Percentiles rank a stretch among this genome's conserved stretches.
These are phyloP conservation scores for Uropsilus gracilis DNA, from an alignment of 2,113 vertebrate species.

Conservation along the genomic window DNA sequence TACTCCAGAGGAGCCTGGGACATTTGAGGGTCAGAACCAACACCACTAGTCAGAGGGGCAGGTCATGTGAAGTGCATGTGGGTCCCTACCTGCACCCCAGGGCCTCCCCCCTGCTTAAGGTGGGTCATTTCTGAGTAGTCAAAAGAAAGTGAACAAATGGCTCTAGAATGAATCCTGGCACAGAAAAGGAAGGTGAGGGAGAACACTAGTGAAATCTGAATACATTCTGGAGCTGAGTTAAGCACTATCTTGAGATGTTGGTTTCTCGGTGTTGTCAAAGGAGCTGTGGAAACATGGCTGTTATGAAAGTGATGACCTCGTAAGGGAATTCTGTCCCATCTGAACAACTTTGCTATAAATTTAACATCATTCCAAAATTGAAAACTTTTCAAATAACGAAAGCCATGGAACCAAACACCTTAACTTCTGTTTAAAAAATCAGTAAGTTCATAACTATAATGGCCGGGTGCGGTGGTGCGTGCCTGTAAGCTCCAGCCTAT, in stretches of 20 bases:
- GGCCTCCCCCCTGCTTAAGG: background rate
- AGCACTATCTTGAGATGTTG: background rate
- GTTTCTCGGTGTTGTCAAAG: background rate
- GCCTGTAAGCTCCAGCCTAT: too few relatives aligned
- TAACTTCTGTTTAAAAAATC: too few relatives aligned
- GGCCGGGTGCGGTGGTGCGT: too few relatives aligned
- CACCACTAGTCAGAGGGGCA: background rate
- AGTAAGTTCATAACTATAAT: too few relatives aligned
- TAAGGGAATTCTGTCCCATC: background rate
- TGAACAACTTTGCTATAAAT: background rate
- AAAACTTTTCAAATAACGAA: background rate
- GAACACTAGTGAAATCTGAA: background rate
- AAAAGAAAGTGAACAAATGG: background rate
- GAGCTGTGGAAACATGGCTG: background rate
- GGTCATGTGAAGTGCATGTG: background rate
- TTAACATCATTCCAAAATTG: background rate
- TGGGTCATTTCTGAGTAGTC: background rate
- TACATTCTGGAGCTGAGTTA: background rate
- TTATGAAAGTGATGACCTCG: background rate
- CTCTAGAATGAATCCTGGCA: background rate
- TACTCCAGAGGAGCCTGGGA: background rate
- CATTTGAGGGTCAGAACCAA: background rate
- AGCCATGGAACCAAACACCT: background rate
- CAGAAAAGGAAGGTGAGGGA: background rate
- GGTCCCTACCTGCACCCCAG: background rate